Base-by-base conservation (phyloP, 2,113 vertebrate species). In the Heteronetta atricapilla region DNA sequence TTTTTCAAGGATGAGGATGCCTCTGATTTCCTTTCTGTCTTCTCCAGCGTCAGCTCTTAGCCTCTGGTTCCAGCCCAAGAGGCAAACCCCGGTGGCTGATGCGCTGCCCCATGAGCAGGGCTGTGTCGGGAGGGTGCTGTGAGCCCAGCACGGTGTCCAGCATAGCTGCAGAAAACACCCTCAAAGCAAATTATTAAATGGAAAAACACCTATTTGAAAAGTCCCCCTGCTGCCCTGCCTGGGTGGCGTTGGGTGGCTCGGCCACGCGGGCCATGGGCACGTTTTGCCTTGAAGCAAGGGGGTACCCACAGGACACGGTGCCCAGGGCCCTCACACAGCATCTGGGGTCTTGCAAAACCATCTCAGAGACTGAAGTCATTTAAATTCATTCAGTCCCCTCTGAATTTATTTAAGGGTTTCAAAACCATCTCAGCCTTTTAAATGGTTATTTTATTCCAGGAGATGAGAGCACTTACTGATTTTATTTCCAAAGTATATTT, bases 31-130 rank as follows among this genome's bases (percentile, higher is more conserved):
- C 14, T 40, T 58, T 77, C 21, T 1, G 6, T 31, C 25, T 33
- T 21, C 16, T 3, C 42, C 0, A 0, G 13, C 11, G 70, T 34
- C 0, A 0, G 38, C 34, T 84, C 52, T 42, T 36, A 42, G 58
- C 40, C 29, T 38, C 50, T 0, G 0, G 29, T 44, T 59, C 68
- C 46, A 7, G 1, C n/a, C 48, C 14, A 16, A 38, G 34, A 31
- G 19, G 20, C 23, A 60, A 72, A 68, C 55, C 42, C 19, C 0
- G 3, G 76, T 42, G 48, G 14, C 69, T 7, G 60, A 40, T 10
- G 17, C 2, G 5, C 36, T 76, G 15, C 58, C 58, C 29, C 2
- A 11, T 42, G 26, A 38, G 36, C 66, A 53, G 67, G 53, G 53
- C 67, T 62, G 34, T 26, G 60, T 38, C 36, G 16, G 60, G 26